Base-by-base conservation (phyloP, 2,797 vertebrate species). In the Lacerta agilis region DNA sequence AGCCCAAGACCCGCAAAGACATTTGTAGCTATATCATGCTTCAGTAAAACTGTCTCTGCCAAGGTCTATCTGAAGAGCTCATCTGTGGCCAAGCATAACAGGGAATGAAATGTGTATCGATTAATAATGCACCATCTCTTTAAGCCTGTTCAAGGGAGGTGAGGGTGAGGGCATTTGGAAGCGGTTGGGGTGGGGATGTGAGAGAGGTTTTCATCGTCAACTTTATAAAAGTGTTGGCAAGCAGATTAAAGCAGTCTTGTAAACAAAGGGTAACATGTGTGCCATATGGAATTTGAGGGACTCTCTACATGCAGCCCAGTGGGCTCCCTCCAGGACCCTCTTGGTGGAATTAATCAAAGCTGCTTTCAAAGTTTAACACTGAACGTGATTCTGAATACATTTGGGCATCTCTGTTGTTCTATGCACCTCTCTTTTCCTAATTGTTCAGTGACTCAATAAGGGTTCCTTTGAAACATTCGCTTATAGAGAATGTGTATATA, bases 1-100 rank as follows among this genome's bases (percentile, higher is more conserved):
- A 83, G 85, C 94, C 86, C 83, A 94, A 91, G 80, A 89, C 41
- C 92, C 89, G 92, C 86, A 92, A 85, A 89, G 82, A 89, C 89
- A 88, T 93, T 92, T 94, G 85, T 83, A 86, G 55, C 91, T 90
- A 76, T 87, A 91, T 94, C 90, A 85, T 82, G 77, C 93, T 91
- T 93, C 80, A 91, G 86, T 82, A 77, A 87, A 82, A 43, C 33
- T 87, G 75, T 4, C 86, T 79, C 89, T 81, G 55, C 88, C 93
- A 95, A 90, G 86, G 88, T 87, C n/a, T 13, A 79, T 85, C 80
- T 93, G 91, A 92, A 95, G 79, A 87, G 36, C 83, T 94, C 84
- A 79, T 94, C 82, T 72, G 64, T 79, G 88, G 86, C 88, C 90
- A 90, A 86, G 79, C 85, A 90, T 77, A 90, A 90, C 91, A 91